These are phyloP conservation scores for Magallana ariakensis DNA, from an alignment of 1,140 invertebrate species.

Conservation along the genomic window DNA sequence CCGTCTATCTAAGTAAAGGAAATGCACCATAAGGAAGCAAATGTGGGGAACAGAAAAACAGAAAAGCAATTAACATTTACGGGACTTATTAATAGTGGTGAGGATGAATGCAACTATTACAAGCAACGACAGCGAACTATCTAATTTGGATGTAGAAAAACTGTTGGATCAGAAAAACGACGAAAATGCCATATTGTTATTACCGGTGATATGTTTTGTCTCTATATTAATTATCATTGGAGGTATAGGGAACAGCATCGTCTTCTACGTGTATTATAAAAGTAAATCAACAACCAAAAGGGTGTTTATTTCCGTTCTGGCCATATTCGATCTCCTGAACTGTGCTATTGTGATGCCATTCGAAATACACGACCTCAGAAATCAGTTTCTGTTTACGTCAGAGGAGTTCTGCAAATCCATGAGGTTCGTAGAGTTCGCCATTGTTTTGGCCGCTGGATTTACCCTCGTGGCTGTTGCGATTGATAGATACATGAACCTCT, in stretches of 20 bases:
- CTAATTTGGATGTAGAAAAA: background rate
- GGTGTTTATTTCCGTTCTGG: slow-evolving; percentile 71
- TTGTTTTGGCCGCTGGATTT: slow-evolving; percentile 66
- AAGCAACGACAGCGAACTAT: too few species aligned
- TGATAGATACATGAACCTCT: slow-evolving; percentile 70
- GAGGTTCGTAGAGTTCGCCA: slow-evolving; percentile 63
- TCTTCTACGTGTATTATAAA: slow-evolving; percentile 67
- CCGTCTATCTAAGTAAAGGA: background rate
- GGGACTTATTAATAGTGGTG: background rate
- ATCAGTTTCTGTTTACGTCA: slow-evolving; percentile 62
- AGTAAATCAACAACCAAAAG: slow-evolving; percentile 65
- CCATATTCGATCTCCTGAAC: slow-evolving; percentile 68
- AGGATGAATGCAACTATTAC: too few species aligned
- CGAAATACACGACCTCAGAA: slow-evolving; percentile 70
- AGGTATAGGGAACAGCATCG: slow-evolving; percentile 66
- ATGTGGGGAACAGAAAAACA: background rate
- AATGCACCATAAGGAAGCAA: background rate
- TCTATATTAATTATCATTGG: slow-evolving; percentile 66
- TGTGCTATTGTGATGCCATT: slow-evolving; percentile 71
- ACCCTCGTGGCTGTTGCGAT: slow-evolving; percentile 67
- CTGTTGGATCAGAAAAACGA: slow-evolving; percentile 37
- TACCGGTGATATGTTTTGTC: slow-evolving; percentile 59
- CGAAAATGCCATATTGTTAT: slow-evolving; percentile 51
- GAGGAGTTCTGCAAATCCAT: slow-evolving; percentile 64
- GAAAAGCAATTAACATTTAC: background rate